Evolutionary conservation across 2,113 vertebrate genomes (phyloP).

Genomic region (Pipra filicauda): DNA sequence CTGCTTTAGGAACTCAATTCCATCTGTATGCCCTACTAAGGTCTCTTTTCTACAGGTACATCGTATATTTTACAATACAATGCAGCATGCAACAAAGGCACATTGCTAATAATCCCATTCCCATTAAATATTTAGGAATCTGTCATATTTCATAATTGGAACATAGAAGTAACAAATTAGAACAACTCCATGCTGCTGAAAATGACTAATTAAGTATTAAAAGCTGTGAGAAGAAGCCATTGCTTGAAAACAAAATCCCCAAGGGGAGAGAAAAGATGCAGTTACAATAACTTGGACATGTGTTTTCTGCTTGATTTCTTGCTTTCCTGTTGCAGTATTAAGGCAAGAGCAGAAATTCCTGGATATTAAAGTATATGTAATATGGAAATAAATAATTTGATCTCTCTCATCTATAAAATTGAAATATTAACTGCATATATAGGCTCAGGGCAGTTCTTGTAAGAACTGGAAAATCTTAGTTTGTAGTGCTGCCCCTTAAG

Average conservation of each 20-base stretch:
- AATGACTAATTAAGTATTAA: neutral
- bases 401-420: neutral
- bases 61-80: neutral
- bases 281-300: neutral
- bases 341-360: neutral
- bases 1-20: slow-evolving; percentile 25
- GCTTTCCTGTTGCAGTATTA: neutral
- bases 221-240: neutral
- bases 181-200: slow-evolving; percentile 1
- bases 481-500: neutral
- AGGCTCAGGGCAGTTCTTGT: neutral
- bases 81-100: neutral
- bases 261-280: neutral
- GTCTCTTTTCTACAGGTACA: neutral
- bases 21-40: neutral
- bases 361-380: neutral
- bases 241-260: neutral
- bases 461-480: neutral
- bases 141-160: slow-evolving; percentile 2
- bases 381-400: neutral
- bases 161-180: neutral
- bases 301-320: neutral
- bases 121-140: slow-evolving; percentile 36
- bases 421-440: neutral
- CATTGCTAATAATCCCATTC: slow-evolving; percentile 5